A percentile compares a stretch with the other conserved stretches of the same genome.
Conservation (phyloP, 2,113 vertebrate genomes). For the Sialia sialis region DNA sequence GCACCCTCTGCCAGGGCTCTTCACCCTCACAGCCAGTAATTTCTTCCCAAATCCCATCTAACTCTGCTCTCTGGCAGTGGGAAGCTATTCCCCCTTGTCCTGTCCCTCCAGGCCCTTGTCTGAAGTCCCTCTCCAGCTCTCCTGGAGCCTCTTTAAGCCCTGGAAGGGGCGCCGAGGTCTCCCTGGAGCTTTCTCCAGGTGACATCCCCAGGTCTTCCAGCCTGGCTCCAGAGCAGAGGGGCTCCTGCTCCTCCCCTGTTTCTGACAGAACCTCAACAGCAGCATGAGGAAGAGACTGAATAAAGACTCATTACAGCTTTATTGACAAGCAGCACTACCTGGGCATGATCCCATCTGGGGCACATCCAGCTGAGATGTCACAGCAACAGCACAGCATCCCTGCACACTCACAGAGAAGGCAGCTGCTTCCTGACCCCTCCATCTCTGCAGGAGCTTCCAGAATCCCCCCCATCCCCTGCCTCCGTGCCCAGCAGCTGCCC, state of each 20-base stretch:
- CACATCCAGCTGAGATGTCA: background rate
- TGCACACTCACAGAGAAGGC: background rate
- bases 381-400: background rate
- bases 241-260: background rate
- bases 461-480: fast-evolving
- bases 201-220: background rate
- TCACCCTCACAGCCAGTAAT: background rate
- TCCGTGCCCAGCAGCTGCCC: background rate
- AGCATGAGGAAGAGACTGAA: background rate
- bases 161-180: background rate
- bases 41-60: background rate
- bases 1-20: too few relatives aligned
- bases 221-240: background rate
- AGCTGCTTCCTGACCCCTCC: background rate
- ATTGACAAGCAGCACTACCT: background rate
- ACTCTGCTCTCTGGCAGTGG: background rate
- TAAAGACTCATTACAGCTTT: conserved; percentile 10
- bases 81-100: background rate
- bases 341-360: background rate
- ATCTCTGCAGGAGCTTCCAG: background rate
- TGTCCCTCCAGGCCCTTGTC: background rate
- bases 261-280: background rate
- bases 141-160: background rate
- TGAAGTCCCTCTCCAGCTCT: background rate
- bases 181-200: background rate